Conservation (phyloP, 2,888 invertebrate genomes). For the Drosophila neoperkinsi region DNA sequence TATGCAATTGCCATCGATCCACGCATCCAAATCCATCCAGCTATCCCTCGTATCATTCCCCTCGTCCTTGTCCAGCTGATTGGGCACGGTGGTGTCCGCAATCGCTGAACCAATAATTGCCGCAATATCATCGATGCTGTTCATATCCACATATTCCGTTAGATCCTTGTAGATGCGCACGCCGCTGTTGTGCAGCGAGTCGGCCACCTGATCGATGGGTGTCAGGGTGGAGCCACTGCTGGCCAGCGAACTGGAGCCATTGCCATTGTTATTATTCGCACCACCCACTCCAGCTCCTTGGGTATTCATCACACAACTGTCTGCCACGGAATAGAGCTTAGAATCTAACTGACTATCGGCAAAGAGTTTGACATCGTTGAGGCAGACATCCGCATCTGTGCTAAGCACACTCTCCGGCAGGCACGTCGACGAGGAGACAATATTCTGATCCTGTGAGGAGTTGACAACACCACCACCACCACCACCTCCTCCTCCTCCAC, state of each 20-base stretch:
- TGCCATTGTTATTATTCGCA: slow-evolving; percentile 32
- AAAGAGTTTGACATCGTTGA: slow-evolving; percentile 88
- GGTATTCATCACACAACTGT: slow-evolving; percentile 84
- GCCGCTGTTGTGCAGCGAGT: slow-evolving; percentile 87
- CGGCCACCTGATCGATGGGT: slow-evolving; percentile 86
- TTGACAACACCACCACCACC: slow-evolving; percentile 49
- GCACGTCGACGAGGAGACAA: slow-evolving; percentile 91
- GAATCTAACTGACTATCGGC: slow-evolving; percentile 86
- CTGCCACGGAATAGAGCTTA: slow-evolving; percentile 86
- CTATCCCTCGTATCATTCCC: slow-evolving; percentile 91
- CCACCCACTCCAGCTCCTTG: slow-evolving; percentile 6
- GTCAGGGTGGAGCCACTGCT: slow-evolving; percentile 65
- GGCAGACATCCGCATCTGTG: slow-evolving; percentile 85
- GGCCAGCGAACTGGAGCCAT: slow-evolving; percentile 51
- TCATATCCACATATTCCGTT: slow-evolving; percentile 87
- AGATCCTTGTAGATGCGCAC: slow-evolving; percentile 85
- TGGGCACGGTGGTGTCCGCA: slow-evolving; percentile 94
- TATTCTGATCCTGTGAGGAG: slow-evolving; percentile 88
- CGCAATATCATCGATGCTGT: slow-evolving; percentile 92
- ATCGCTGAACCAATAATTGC: slow-evolving; percentile 95
- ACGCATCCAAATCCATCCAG: slow-evolving; percentile 95
- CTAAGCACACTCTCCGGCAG: slow-evolving; percentile 87
- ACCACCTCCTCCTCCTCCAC: slow-evolving; percentile 45
- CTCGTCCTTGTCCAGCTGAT: slow-evolving; percentile 89
- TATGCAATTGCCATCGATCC: slow-evolving; percentile 92